These are phyloP conservation scores for Volucella zonaria DNA, from an alignment of 2,888 invertebrate species.

Conservation along the genomic window DNA sequence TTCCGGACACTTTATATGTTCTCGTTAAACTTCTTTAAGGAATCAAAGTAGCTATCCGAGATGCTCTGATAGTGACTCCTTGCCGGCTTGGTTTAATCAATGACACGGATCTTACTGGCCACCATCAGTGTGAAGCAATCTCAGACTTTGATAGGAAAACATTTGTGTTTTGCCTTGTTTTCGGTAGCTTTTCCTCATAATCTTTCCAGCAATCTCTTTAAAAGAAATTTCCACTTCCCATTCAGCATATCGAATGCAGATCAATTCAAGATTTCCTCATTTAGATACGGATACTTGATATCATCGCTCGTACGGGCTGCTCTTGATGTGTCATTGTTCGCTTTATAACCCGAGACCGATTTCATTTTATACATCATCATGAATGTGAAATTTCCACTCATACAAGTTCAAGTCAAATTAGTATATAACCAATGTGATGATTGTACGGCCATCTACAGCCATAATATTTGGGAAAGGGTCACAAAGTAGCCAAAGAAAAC, in stretches of 20 bases:
- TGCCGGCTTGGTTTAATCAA: too few relatives aligned
- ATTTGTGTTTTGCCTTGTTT: too few relatives aligned
- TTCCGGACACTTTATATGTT: too few relatives aligned
- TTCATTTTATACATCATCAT: neutral
- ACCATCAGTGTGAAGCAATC: too few relatives aligned
- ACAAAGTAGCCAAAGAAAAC: neutral
- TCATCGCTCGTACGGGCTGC: neutral
- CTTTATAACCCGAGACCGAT: slow-evolving; percentile 20
- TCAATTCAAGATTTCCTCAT: slow-evolving; percentile 12
- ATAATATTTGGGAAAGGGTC: slow-evolving; percentile 29
- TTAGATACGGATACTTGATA: neutral
- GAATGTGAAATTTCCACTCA: slow-evolving; percentile 27
- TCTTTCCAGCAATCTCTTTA: neutral
- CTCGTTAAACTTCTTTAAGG: too few relatives aligned
- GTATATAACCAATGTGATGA: neutral
- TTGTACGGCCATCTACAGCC: neutral
- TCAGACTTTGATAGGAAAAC: too few relatives aligned
- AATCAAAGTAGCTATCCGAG: too few relatives aligned
- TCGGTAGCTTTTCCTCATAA: too few relatives aligned
- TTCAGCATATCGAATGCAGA: neutral
- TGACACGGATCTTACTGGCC: too few relatives aligned
- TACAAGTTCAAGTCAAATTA: slow-evolving; percentile 9
- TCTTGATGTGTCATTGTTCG: slow-evolving; percentile 20
- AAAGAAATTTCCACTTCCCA: neutral
- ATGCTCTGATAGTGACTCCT: too few relatives aligned